Conservation (phyloP, 2,888 invertebrate species). For the Frankliniella intonsa region DNA sequence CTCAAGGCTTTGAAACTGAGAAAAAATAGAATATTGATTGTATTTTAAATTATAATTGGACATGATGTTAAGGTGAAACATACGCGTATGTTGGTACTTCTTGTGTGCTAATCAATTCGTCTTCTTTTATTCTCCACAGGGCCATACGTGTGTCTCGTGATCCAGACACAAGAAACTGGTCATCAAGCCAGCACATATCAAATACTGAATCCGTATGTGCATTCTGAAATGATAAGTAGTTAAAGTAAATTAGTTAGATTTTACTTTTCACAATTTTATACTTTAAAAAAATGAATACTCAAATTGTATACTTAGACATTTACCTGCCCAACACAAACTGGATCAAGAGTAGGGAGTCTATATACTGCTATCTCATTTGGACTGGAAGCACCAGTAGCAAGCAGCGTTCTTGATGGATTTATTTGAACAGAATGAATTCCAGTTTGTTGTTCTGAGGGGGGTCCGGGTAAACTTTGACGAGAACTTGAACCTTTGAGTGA, state of each 20-base stretch:
- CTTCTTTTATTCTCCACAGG: conserved; percentile 72
- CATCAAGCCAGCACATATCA: conserved; percentile 94
- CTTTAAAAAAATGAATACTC: background rate
- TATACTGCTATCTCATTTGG: conserved; percentile 90
- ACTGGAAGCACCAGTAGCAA: conserved; percentile 89
- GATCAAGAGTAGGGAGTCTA: conserved; percentile 88
- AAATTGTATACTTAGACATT: background rate
- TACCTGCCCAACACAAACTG: conserved; percentile 85
- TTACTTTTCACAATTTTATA: no score
- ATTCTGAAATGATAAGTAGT: conserved; percentile 45
- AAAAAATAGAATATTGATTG: background rate
- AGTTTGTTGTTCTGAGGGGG: conserved; percentile 58
- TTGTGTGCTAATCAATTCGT: conserved; percentile 47
- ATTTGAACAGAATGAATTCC: conserved; percentile 92
- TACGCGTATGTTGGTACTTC: conserved; percentile 50
- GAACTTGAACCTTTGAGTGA: conserved; percentile 60
- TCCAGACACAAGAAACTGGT: conserved; percentile 90
- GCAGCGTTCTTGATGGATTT: conserved; percentile 83
- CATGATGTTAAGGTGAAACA: background rate
- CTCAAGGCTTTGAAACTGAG: background rate
- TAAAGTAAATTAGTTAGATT: no score
- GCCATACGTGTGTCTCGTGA: conserved; percentile 88
- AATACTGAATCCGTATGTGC: conserved; percentile 91
- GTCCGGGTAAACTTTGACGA: conserved; percentile 53
- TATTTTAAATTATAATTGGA: conserved; percentile 27